Conservation (phyloP, 2,113 vertebrate species). For the Notothenia coriiceps region DNA sequence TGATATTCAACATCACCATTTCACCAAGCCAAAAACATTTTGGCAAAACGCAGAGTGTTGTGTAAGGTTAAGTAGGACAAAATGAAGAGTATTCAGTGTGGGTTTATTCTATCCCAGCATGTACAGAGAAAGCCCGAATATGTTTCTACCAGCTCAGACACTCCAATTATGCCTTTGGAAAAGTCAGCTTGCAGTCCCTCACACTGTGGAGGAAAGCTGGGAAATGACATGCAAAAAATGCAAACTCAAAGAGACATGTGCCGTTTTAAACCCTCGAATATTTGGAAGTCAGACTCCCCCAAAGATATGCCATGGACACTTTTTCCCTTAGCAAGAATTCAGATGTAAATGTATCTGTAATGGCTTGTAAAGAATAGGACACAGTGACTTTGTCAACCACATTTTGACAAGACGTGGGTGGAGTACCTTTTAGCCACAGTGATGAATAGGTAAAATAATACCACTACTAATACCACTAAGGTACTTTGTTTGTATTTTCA, state of each 20-base stretch:
- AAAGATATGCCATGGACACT: not conserved
- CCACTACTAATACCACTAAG: not conserved
- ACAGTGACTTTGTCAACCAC: conserved; percentile 31
- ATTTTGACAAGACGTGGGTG: not conserved
- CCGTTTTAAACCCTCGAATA: not conserved
- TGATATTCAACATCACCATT: conserved; percentile 60
- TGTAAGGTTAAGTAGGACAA: conserved; percentile 59
- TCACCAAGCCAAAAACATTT: conserved; percentile 62
- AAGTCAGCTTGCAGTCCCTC: conserved; percentile 1
- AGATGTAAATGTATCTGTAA: conserved; percentile 6
- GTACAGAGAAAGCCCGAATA: conserved; percentile 8
- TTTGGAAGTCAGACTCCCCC: not conserved
- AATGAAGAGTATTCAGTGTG: conserved; percentile 51
- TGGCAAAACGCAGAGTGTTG: conserved; percentile 56
- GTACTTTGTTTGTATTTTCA: not conserved
- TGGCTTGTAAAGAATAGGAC: conserved; percentile 17
- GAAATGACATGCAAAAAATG: conserved; percentile 3
- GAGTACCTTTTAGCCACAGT: conserved; percentile 10
- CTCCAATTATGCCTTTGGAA: conserved; percentile 20
- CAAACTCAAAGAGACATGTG: not conserved
- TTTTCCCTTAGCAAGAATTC: not conserved
- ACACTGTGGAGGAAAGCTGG: not conserved
- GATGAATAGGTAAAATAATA: conserved; percentile 1
- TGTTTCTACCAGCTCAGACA: conserved; percentile 8
- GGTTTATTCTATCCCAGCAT: conserved; percentile 29